Conservation (phyloP, 2,888 invertebrate species). For the Tipula helvola region DNA sequence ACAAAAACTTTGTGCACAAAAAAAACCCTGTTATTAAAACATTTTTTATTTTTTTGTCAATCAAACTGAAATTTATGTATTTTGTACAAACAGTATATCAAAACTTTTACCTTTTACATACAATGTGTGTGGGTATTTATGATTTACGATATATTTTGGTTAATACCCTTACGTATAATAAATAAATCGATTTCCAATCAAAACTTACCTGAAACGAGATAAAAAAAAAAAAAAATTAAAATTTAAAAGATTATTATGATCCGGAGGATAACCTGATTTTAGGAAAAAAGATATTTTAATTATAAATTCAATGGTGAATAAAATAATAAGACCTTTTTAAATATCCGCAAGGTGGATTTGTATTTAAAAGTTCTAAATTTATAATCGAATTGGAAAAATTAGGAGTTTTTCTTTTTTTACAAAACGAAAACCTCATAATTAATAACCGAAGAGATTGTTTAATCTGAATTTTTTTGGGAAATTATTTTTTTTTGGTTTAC, state of each 20-base stretch:
- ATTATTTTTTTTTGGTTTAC: neutral
- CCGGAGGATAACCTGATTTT: neutral
- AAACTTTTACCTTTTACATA: neutral
- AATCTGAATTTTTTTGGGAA: neutral
- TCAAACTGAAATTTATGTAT: neutral
- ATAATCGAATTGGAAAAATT: neutral
- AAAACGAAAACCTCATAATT: neutral
- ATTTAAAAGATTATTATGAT: neutral
- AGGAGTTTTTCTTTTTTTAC: neutral
- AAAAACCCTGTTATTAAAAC: neutral
- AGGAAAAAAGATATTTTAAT: neutral
- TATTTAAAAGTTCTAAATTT: neutral
- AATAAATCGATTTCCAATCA: neutral
- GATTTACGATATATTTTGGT: neutral
- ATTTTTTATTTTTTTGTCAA: neutral
- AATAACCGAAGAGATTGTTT: neutral
- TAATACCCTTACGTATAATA: neutral
- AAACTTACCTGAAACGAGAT: neutral
- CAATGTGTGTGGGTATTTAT: neutral
- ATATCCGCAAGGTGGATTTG: neutral
- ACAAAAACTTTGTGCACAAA: no score
- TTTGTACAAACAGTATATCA: neutral
- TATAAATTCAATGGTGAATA: neutral
- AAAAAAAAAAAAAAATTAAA: neutral
- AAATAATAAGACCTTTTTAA: neutral